Conservation (phyloP, 1,140 invertebrate genomes). For the Drosophila ogumai region DNA sequence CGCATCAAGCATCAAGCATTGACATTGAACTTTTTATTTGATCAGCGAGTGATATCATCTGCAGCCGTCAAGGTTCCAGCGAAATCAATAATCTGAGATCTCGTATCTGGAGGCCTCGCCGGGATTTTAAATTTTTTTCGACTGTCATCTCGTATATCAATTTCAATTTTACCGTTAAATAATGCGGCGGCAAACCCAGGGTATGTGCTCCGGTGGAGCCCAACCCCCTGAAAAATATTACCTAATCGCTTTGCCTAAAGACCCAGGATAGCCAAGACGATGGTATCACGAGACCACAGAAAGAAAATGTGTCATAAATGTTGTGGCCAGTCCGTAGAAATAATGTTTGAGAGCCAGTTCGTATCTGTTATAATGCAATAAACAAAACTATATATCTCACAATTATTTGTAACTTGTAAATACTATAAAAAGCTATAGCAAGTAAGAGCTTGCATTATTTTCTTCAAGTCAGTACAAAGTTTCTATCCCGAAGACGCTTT, state of each 20-base stretch:
- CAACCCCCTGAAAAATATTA: slow-evolving; percentile 43
- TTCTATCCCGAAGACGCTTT: neutral
- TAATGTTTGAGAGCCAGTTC: neutral
- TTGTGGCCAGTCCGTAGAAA: neutral
- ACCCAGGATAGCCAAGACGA: slow-evolving; percentile 12
- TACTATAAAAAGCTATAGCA: too few species aligned
- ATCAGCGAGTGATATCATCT: slow-evolving; percentile 50
- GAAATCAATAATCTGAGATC: slow-evolving; percentile 36
- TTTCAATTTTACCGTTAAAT: slow-evolving; percentile 62
- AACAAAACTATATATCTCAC: too few species aligned
- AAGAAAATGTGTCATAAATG: neutral
- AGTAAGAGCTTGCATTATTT: too few species aligned
- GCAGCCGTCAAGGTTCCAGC: slow-evolving; percentile 15
- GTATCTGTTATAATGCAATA: too few species aligned
- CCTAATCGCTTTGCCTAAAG: slow-evolving; percentile 50
- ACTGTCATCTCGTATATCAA: slow-evolving; percentile 57
- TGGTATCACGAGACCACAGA: neutral
- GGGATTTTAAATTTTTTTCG: slow-evolving; percentile 15
- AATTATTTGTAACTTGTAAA: too few species aligned
- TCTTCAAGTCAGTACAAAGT: too few species aligned
- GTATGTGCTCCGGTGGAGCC: slow-evolving; percentile 29
- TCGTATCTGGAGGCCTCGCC: slow-evolving; percentile 7
- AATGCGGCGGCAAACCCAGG: slow-evolving; percentile 46
- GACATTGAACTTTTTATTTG: slow-evolving; percentile 75
- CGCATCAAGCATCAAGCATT: slow-evolving; percentile 52